Conservation (phyloP, 1,140 invertebrate genomes). For the Diabrotica undecimpunctata region DNA sequence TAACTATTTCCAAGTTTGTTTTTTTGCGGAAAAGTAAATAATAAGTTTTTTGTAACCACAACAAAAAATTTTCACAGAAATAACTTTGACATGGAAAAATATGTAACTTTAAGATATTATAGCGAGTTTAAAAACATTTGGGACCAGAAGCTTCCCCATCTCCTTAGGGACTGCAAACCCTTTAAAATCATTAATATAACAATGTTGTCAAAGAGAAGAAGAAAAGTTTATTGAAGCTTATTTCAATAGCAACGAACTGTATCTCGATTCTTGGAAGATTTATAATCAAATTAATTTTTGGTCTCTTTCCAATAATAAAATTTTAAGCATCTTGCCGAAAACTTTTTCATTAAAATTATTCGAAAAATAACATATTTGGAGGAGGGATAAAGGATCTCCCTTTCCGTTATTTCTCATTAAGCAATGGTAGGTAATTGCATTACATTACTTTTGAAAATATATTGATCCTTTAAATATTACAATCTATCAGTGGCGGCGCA, state of each 20-base stretch:
- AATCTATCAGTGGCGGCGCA: background rate
- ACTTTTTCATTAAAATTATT: slow-evolving; percentile 19
- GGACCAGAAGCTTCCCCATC: no score
- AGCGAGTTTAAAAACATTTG: no score
- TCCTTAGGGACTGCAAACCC: background rate
- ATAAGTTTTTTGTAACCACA: no score
- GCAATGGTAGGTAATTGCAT: slow-evolving; percentile 24
- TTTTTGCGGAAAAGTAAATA: no score
- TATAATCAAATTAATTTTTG: slow-evolving; percentile 6
- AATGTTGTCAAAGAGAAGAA: background rate
- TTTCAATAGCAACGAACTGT: background rate
- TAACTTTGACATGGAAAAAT: no score
- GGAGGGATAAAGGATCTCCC: background rate
- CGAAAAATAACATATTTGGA: slow-evolving; percentile 15
- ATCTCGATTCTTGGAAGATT: background rate
- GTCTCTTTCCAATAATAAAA: slow-evolving; percentile 3
- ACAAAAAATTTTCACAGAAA: no score
- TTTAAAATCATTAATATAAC: background rate
- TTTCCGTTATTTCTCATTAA: slow-evolving; percentile 14
- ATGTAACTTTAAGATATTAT: no score
- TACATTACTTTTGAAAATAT: slow-evolving; percentile 11
- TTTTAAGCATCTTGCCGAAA: background rate
- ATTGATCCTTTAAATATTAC: slow-evolving; percentile 18
- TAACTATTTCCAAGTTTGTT: no score
- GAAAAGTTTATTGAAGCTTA: background rate